A percentile compares a stretch with the other conserved stretches of the same genome.
Conservation (phyloP, 2,113 vertebrate species). For the Rattus rattus region DNA sequence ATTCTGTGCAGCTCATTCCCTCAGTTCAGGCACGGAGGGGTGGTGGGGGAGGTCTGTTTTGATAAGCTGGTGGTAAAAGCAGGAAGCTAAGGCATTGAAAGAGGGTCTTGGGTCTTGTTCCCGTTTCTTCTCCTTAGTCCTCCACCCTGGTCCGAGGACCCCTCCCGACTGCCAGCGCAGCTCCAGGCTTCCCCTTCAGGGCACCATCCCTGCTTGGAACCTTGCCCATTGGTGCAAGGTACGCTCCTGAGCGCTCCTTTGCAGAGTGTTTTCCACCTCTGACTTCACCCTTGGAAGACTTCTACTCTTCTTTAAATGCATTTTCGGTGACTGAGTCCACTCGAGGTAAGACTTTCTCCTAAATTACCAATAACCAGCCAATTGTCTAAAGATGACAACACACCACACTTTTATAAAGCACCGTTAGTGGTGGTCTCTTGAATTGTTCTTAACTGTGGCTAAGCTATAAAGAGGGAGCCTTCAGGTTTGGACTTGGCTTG, state of each 20-base stretch:
- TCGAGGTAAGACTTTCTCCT: constrained; percentile 87
- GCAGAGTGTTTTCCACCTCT: constrained; percentile 88
- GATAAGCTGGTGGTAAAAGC: neutral
- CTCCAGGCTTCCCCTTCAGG: constrained; percentile 87
- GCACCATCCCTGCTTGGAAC: constrained; percentile 87
- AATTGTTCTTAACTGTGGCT: constrained; percentile 30
- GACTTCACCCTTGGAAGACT: constrained; percentile 89
- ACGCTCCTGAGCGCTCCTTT: constrained; percentile 85
- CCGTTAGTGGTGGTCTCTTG: neutral
- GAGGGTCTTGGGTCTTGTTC: neutral
- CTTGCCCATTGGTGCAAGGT: constrained; percentile 86
- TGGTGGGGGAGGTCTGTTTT: neutral
- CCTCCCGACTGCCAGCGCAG: constrained; percentile 87
- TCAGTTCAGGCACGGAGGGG: neutral
- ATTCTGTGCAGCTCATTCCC: neutral
- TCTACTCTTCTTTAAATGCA: constrained; percentile 91
- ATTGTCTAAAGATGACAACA: neutral
- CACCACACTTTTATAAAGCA: neutral
- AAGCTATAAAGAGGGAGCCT: neutral
- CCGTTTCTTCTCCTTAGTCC: constrained; percentile 73
- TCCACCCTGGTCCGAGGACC: constrained; percentile 83
- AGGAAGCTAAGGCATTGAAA: neutral
- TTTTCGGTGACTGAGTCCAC: constrained; percentile 91
- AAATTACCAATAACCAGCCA: constrained; percentile 9
- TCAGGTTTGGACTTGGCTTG: neutral